These are phyloP conservation scores for Sebastes miniatus DNA, from an alignment of 2,797 vertebrate species.

Conservation along the genomic window DNA sequence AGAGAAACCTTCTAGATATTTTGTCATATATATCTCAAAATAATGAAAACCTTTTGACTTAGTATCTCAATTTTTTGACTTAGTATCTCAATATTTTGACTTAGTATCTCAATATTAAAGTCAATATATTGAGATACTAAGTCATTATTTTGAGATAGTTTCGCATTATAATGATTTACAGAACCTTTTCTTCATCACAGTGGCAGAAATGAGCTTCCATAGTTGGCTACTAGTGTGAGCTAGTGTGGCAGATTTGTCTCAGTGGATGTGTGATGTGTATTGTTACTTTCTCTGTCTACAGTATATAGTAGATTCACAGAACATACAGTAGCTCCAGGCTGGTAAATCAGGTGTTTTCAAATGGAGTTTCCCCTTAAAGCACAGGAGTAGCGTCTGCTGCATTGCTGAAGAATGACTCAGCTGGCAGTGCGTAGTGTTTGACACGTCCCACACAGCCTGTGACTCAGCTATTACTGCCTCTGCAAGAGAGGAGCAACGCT, in stretches of 20 bases:
- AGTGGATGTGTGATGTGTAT: neutral
- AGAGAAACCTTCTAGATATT: no score
- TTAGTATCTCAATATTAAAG: no score
- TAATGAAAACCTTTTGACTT: no score
- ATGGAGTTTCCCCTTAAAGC: constrained; percentile 4
- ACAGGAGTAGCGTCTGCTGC: constrained; percentile 49
- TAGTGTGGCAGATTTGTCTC: neutral
- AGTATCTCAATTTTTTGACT: no score
- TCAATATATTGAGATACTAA: no score
- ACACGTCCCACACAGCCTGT: constrained; percentile 59
- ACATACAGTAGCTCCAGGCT: neutral
- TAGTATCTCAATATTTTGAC: no score
- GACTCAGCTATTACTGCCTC: constrained; percentile 64
- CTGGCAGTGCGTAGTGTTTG: constrained; percentile 43
- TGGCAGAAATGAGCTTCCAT: no score
- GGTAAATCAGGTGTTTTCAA: constrained; percentile 1
- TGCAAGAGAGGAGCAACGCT: constrained; percentile 42
- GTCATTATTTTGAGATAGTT: no score
- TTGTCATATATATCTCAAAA: no score
- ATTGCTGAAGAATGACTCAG: constrained; percentile 74
- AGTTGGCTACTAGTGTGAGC: neutral
- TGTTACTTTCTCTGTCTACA: constrained; percentile 8
- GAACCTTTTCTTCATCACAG: no score
- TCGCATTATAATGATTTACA: no score
- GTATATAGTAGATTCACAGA: neutral